Conservation (phyloP, 30 jellyfish, hydroid and myxozoan genomes). For the Cassiopea andromeda region DNA sequence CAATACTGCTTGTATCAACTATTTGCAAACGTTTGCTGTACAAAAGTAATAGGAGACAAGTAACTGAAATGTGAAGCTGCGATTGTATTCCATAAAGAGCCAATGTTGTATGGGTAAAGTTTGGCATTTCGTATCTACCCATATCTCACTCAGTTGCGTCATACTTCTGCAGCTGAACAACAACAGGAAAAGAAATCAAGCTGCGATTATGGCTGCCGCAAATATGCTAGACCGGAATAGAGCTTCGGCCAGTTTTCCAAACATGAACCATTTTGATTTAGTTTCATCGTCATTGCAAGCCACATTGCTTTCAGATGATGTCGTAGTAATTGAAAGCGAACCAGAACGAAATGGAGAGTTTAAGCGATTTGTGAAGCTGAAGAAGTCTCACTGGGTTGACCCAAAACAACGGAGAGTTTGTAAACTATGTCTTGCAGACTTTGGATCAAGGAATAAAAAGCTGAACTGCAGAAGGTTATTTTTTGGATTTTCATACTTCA, state of each 20-base stretch:
- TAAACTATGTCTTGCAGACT: constrained; percentile 32
- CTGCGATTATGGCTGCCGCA: not conserved
- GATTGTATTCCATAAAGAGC: no score
- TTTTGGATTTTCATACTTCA: no score
- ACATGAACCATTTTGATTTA: not conserved
- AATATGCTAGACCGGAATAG: not conserved
- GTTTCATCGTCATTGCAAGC: not conserved
- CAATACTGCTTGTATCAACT: no score
- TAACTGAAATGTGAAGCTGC: no score
- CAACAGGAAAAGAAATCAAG: not conserved
- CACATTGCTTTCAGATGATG: not conserved
- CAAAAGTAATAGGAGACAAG: no score
- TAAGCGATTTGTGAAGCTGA: constrained; percentile 57
- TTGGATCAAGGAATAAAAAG: constrained; percentile 65
- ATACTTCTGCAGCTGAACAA: not conserved
- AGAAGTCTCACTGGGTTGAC: constrained; percentile 79
- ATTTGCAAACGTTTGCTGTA: no score
- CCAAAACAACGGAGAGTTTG: constrained; percentile 51
- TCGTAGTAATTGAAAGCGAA: not conserved
- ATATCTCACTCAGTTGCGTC: no score
- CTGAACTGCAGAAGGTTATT: constrained; percentile 82
- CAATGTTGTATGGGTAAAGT: no score
- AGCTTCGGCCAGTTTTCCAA: not conserved
- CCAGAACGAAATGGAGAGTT: not conserved
- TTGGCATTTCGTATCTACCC: no score